Evolutionary conservation across 2,797 vertebrate genomes (phyloP).

Genomic region (Podargus strigoides): DNA sequence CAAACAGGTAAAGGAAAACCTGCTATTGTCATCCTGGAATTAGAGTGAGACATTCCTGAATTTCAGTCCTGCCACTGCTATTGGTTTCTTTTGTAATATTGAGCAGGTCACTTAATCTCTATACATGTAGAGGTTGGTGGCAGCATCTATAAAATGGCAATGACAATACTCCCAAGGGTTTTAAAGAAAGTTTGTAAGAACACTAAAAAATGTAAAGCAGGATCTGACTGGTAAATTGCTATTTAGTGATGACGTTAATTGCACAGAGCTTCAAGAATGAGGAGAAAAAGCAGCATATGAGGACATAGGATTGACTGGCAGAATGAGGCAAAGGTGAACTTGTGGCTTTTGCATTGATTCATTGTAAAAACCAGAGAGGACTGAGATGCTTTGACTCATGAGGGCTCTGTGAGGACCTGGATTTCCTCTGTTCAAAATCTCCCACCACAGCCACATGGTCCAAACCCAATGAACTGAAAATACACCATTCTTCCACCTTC

Average conservation of each 20-base stretch:
- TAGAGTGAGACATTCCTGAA: not conserved
- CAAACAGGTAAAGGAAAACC: not conserved
- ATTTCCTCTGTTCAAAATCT: not conserved
- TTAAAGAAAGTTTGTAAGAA: not conserved
- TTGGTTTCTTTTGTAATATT: not conserved
- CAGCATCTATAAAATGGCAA: not conserved
- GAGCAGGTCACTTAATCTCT: not conserved
- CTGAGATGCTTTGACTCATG: not conserved
- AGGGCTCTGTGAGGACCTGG: not conserved
- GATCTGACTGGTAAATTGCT: not conserved
- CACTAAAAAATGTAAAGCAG: not conserved
- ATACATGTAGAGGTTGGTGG: not conserved
- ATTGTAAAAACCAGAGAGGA: not conserved
- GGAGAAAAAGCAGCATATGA: not conserved
- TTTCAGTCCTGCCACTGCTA: not conserved
- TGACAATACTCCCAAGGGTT: not conserved
- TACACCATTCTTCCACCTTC: not conserved
- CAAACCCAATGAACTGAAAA: slow-evolving; percentile 4
- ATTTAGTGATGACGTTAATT: not conserved
- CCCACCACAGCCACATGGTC: not conserved
- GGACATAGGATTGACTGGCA: not conserved
- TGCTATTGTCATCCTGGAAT: not conserved
- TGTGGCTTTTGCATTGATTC: not conserved
- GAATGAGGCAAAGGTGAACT: not conserved
- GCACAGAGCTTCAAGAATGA: not conserved